Conservation (phyloP, 2,888 invertebrate species). For the Drosophila mimica region DNA sequence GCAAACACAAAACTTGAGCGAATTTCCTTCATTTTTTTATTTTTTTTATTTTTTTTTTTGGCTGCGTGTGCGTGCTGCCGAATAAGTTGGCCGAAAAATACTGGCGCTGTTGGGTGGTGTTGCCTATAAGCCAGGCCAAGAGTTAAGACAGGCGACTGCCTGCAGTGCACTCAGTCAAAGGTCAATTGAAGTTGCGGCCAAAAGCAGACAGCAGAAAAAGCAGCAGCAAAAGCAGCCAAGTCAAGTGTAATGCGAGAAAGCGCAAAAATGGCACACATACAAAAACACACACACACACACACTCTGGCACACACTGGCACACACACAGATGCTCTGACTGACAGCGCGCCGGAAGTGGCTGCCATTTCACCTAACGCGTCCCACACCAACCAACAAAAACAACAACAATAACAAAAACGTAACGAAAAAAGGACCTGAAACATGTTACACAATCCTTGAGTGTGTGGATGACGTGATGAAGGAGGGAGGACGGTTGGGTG, state of each 20-base stretch:
- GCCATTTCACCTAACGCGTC: constrained; percentile 51
- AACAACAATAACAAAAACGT: constrained; percentile 21
- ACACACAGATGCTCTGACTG: constrained; percentile 36
- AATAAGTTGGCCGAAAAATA: constrained; percentile 40
- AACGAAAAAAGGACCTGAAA: constrained; percentile 53
- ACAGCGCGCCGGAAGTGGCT: constrained; percentile 75
- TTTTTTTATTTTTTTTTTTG: not conserved
- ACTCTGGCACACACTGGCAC: not conserved
- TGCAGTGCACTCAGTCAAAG: constrained; percentile 70
- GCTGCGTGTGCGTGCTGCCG: constrained; percentile 41
- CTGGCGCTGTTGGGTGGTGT: constrained; percentile 8
- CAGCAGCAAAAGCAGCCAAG: constrained; percentile 50
- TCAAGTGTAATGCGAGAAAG: constrained; percentile 75
- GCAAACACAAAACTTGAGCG: constrained; percentile 38
- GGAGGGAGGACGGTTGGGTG: not conserved
- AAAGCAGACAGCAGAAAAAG: constrained; percentile 38
- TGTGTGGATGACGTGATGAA: constrained; percentile 18
- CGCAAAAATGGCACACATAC: constrained; percentile 64
- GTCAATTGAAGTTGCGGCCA: constrained; percentile 75
- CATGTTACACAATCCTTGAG: constrained; percentile 79
- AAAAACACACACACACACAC: constrained; percentile 37
- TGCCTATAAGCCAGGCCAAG: constrained; percentile 25
- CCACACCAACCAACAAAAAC: constrained; percentile 13
- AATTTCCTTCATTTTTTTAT: constrained; percentile 3
- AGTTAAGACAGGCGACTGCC: constrained; percentile 2